These are phyloP conservation scores for Sesamia inferens DNA, from an alignment of 2,888 invertebrate species.

Conservation along the genomic window DNA sequence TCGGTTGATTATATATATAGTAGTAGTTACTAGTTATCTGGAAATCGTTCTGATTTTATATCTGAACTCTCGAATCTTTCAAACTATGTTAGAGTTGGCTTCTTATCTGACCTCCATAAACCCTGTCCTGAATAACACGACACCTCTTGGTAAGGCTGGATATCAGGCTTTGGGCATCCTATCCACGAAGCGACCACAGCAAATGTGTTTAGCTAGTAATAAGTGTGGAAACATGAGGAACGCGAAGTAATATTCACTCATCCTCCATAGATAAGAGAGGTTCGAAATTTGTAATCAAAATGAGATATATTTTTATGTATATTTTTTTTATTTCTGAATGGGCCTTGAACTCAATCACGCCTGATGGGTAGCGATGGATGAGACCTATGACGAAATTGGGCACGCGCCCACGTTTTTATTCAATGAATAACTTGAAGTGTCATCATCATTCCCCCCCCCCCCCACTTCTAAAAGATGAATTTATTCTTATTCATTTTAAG, in stretches of 20 bases:
- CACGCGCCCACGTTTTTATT: not conserved
- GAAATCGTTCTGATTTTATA: slow-evolving; percentile 20
- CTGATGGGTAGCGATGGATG: no score
- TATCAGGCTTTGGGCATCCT: no score
- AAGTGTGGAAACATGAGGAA: no score
- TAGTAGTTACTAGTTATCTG: not conserved
- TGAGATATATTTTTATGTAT: not conserved
- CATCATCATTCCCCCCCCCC: not conserved
- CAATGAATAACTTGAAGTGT: not conserved
- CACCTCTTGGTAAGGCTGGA: no score
- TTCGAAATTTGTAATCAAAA: not conserved
- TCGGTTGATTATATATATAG: no score
- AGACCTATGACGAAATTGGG: not conserved
- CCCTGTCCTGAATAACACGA: no score
- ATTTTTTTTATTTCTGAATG: not conserved
- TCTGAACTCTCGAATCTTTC: not conserved
- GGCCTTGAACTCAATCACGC: not conserved
- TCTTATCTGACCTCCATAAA: no score
- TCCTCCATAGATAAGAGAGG: no score
- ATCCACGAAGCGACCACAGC: no score
- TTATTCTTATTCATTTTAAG: not conserved
- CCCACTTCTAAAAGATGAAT: not conserved
- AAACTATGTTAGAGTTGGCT: no score
- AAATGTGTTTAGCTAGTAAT: no score
- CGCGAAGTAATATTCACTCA: no score